A percentile compares a stretch with the other conserved stretches of the same genome.
These are phyloP conservation scores for Microplitis manilae DNA, from an alignment of 2,888 invertebrate genomes.

Conservation along the genomic window DNA sequence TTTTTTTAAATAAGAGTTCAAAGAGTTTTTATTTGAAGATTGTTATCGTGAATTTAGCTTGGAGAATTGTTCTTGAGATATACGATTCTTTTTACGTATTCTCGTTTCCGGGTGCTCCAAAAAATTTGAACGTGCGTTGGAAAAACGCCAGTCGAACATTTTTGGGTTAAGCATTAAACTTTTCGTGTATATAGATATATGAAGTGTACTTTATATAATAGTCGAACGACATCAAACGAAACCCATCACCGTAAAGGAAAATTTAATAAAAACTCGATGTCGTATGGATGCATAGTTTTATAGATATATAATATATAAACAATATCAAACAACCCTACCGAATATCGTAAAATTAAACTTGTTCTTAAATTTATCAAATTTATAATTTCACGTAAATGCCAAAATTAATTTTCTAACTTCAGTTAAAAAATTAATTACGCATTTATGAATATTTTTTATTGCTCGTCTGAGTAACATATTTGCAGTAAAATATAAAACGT, in stretches of 20 bases:
- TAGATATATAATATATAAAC: conserved; percentile 1
- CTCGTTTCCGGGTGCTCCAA: conserved; percentile 42
- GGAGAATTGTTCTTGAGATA: conserved; percentile 35
- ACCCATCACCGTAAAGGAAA: neutral
- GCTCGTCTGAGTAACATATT: neutral
- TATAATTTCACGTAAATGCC: too few relatives aligned
- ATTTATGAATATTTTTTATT: too few relatives aligned
- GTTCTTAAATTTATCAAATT: neutral
- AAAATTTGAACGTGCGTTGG: conserved; percentile 56
- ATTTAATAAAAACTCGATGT: conserved; percentile 7
- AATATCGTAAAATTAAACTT: neutral
- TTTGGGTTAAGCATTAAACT: conserved; percentile 52
- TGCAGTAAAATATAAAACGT: neutral
- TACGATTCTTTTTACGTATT: conserved; percentile 50
- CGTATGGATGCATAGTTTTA: neutral
- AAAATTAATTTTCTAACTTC: neutral
- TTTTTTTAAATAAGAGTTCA: neutral
- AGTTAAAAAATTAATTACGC: neutral
- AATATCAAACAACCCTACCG: neutral
- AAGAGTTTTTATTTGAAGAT: neutral
- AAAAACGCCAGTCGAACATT: conserved; percentile 58
- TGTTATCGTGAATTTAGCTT: conserved; percentile 9
- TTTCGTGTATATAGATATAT: neutral
- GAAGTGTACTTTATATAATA: conserved; percentile 25
- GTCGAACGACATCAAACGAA: conserved; percentile 1